A percentile compares a stretch with the other conserved stretches of the same genome.
These are phyloP conservation scores for Gobio occitaniae DNA, from an alignment of 2,797 vertebrate genomes.

Conservation along the genomic window DNA sequence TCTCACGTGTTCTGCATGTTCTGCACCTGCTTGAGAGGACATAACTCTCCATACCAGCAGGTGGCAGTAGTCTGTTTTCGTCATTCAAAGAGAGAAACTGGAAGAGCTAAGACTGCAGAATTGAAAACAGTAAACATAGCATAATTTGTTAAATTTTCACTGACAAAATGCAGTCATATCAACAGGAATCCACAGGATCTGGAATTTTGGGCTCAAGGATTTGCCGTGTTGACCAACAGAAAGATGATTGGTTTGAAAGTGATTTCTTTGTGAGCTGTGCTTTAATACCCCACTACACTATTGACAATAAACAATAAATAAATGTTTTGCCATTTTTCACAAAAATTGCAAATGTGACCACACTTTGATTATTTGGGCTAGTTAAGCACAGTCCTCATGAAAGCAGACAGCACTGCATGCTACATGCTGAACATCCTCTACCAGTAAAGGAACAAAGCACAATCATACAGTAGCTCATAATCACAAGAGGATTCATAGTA, in stretches of 20 bases:
- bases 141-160: neutral
- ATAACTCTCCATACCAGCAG: neutral
- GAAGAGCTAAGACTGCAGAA: neutral
- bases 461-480: conserved; percentile 41
- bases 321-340: neutral
- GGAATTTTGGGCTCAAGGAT: neutral
- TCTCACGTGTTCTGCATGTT: neutral
- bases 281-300: neutral
- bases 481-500: conserved; percentile 30
- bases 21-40: neutral
- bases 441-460: conserved; percentile 22
- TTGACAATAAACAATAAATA: neutral
- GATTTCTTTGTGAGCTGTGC: neutral
- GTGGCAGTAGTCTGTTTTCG: neutral
- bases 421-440: conserved; percentile 4
- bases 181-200: neutral
- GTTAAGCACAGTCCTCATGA: conserved; percentile 9
- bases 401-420: conserved; percentile 5
- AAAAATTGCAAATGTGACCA: neutral
- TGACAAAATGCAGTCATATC: neutral
- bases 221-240: neutral
- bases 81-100: neutral
- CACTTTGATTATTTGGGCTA: neutral
- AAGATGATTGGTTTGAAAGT: neutral
- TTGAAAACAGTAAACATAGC: neutral